Conservation (phyloP, 2,888 invertebrate species). For the Torymus texanus region DNA sequence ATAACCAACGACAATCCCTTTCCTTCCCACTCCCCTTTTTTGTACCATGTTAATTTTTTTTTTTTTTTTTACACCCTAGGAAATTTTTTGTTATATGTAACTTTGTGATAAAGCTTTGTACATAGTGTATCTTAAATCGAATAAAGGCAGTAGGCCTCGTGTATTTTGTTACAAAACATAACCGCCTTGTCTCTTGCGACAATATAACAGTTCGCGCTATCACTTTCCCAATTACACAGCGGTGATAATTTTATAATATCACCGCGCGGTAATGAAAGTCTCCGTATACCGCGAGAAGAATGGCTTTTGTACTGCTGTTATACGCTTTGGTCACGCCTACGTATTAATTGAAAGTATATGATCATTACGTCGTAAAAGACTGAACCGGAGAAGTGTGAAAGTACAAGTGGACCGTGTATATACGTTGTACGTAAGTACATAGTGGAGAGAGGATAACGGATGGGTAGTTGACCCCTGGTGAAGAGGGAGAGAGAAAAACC, state of each 20-base stretch:
- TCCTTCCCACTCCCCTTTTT: no score
- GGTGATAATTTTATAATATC: no score
- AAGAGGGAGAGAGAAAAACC: slow-evolving; percentile 21
- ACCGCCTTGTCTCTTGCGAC: not conserved
- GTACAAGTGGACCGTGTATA: not conserved
- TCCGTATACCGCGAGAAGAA: no score
- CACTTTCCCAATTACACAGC: no score
- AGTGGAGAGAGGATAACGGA: slow-evolving; percentile 35
- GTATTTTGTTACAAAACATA: not conserved
- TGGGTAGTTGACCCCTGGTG: slow-evolving; percentile 40
- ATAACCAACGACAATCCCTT: not conserved
- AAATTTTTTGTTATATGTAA: not conserved
- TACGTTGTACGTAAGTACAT: not conserved
- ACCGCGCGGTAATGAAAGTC: no score
- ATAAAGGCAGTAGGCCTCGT: not conserved
- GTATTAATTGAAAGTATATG: no score
- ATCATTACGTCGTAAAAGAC: no score
- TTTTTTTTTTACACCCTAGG: not conserved
- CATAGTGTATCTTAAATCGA: slow-evolving; percentile 31
- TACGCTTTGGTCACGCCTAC: no score
- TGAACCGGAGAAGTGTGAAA: no score
- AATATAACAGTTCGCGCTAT: no score
- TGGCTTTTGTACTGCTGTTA: no score
- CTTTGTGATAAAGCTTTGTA: slow-evolving; percentile 44
- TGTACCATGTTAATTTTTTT: no score